phyloP scores from a whole-genome alignment of 2,888 invertebrate species.

The Hyalella azteca region DNA sequence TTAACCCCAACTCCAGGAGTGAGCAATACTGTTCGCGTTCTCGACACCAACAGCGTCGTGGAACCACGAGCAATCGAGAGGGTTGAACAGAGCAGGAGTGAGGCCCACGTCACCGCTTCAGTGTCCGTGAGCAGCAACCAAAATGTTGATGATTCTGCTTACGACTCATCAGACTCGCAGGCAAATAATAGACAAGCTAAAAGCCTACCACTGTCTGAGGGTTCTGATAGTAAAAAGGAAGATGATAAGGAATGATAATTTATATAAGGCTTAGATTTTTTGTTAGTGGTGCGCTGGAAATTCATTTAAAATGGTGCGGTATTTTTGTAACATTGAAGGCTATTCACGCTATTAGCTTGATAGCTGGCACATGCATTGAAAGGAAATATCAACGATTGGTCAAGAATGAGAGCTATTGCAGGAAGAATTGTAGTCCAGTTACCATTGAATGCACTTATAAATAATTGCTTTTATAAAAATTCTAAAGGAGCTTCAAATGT shows the following conservation, averaged over 20 bases:
- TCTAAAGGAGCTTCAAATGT: too few relatives aligned
- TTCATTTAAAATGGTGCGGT: too few relatives aligned
- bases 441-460: too few relatives aligned
- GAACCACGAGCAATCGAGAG: not conserved
- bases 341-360: too few relatives aligned
- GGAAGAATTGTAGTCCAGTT: too few relatives aligned
- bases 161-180: not conserved
- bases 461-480: too few relatives aligned
- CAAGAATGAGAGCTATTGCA: too few relatives aligned
- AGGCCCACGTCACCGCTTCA: conserved; percentile 50
- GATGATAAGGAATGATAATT: not conserved
- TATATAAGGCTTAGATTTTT: too few relatives aligned
- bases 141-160: not conserved
- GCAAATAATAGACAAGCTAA: not conserved
- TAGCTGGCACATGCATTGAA: too few relatives aligned
- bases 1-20: not conserved
- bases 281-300: too few relatives aligned
- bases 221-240: not conserved
- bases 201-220: not conserved
- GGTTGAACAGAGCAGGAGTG: conserved; percentile 38
- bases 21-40: not conserved
- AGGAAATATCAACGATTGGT: too few relatives aligned
- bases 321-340: too few relatives aligned
- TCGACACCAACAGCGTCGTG: not conserved
- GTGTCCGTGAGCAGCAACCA: conserved; percentile 45